Evolutionary conservation across 1,140 invertebrate genomes (phyloP), one percentile per base, ranked within the genome.

Genomic region (Amyelois transitella): DNA sequence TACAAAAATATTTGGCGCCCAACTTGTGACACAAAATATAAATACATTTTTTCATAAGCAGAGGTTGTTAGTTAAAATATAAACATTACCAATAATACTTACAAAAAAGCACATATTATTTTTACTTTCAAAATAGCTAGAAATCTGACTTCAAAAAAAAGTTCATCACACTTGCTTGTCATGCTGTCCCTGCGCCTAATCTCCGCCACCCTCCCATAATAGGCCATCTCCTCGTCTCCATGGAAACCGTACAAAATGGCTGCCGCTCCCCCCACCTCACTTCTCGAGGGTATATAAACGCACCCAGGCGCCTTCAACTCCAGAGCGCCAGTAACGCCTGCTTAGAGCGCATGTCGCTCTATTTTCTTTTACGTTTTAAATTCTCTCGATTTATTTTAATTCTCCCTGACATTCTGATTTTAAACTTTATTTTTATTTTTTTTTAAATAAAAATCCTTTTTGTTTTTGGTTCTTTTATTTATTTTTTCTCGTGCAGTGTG

Each of bases 201-300:
- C 84, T 87, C 65, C 74, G 61, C 81, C 80, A 82, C 81, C 83
- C 81, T 84, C 66, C 72, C 66, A 71, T 87, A 87, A 86, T 86
- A 85, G 81, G 80, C 83, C 83, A 85, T 86, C 83, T 86, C 83
- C 83, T 79, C 60, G 80, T 86, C 61, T 53, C 81, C 59, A 86
- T 82, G 63, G 78, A 62, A 73, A 86, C 83, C 63, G 69, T 56
- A 55, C 78, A 85, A 84, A 77, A 85, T 84, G 83, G 81, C 81
- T 69, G 80, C 51, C 69, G 44, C 52, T 12, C 60, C 66, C 69
- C 74, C 72, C 67, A 60, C 54, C 56, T 43, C 72, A 28, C 69
- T 69, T 61, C 64, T 55, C 64, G 62, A 58, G 61, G 61, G 71
- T 84, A 83, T 86, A 86, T 64, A 86, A 83, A 56, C 69, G 58